These are phyloP conservation scores for Eulemur albifrons DNA, from an alignment of 2,797 vertebrate genomes.

Conservation along the genomic window DNA sequence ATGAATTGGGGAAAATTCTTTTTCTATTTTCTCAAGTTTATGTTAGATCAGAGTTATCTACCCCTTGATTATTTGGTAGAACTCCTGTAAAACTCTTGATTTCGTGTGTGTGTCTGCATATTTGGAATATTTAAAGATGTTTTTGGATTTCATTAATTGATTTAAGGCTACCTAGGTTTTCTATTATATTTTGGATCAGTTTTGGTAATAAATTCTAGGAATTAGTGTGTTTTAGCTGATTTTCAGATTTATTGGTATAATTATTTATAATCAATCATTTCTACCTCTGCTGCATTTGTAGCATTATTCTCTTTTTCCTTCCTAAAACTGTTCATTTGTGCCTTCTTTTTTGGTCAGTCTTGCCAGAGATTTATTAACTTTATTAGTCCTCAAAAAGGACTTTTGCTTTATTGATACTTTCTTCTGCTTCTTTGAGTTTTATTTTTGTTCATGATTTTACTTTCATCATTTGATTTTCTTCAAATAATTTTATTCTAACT, in stretches of 20 bases:
- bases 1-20: not conserved
- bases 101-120: not conserved
- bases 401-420: not conserved
- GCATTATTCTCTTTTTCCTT: not conserved
- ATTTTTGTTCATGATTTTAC: not conserved
- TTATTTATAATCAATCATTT: not conserved
- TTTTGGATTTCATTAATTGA: not conserved
- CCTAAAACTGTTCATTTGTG: not conserved
- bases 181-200: not conserved
- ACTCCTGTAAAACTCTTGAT: not conserved
- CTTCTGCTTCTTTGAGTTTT: not conserved
- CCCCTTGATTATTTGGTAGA: not conserved
- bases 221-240: not conserved
- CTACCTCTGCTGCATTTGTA: not conserved
- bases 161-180: not conserved
- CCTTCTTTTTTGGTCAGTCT: not conserved
- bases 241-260: not conserved
- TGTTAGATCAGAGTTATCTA: not conserved
- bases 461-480: conserved; percentile 3
- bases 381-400: not conserved
- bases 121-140: not conserved
- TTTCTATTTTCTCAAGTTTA: not conserved
- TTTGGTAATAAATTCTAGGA: not conserved
- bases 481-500: not conserved
- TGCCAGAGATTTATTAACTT: not conserved